Base-by-base conservation (phyloP, 2,113 vertebrate genomes). In the Chloroceryle aenea region DNA sequence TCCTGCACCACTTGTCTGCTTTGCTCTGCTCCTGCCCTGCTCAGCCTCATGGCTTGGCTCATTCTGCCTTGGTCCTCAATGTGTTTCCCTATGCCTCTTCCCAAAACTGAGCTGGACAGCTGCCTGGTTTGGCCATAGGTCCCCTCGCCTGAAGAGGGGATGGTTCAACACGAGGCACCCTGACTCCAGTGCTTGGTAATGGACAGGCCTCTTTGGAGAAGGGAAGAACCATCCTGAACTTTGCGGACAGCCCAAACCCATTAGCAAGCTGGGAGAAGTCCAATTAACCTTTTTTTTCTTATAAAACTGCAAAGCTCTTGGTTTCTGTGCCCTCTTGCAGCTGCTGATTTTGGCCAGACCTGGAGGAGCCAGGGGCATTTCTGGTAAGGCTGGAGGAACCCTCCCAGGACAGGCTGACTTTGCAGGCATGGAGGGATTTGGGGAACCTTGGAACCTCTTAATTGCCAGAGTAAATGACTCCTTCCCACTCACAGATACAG, bases 261-360 rank as follows among this genome's bases (percentile, higher is more conserved):
- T 94, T 79, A 91, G 63, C 63, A 80, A 85, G 53, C 66, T 90
- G 73, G 52, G 67, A 79, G 56, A 71, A 78, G 47, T 74, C 80
- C 78, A 45, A 0, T 91, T 78, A 79, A 59, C 12, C 13, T 78
- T 91, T 61, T 34, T 34, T 63, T 85, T 87, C 45, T 71, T 82
- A 13, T 5, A 89, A 64, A 88, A 63, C 10, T 22, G 25, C 30
- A 34, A 47, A 61, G 32, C 48, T 83, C 20, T 93, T 16, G 4
- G 18, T 66, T 86, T 87, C 64, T 64, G 19, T n/a, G 52, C 47
- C 9, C 3, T 62, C 50, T 50, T 85, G 58, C 78, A 61, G 71
- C 59, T 77, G 89, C 90, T 80, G 47, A 15, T 73, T 82, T 91
- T 88, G 67, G 66, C 68, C 74, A 80, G 87, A 82, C n/a, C 56